Evolutionary conservation across 2,888 invertebrate species (phyloP).

Genomic region (Monochamus alternatus): DNA sequence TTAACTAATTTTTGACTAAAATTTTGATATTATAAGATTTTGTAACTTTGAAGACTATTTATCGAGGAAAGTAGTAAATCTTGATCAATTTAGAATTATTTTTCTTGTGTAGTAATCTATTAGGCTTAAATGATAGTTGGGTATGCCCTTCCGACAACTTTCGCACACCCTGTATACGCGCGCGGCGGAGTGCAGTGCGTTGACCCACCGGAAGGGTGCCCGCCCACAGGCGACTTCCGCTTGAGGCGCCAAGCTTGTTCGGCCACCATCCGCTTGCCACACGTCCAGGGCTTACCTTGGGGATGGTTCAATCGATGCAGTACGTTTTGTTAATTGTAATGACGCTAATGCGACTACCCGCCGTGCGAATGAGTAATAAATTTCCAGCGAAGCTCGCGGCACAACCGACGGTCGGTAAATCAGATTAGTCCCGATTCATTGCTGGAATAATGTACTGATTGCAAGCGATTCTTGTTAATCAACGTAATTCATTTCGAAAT

Average conservation of each 20-base stretch:
- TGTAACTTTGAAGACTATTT: too few relatives aligned
- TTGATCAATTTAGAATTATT: too few relatives aligned
- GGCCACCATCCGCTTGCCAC: constrained; percentile 15
- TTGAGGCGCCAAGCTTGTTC: constrained; percentile 43
- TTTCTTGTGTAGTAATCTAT: too few relatives aligned
- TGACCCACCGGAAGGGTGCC: constrained; percentile 58
- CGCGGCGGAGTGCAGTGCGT: constrained; percentile 55
- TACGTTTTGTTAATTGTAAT: constrained; percentile 5
- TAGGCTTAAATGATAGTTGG: too few relatives aligned
- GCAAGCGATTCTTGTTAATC: too few relatives aligned
- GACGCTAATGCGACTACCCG: constrained; percentile 5
- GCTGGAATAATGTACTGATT: too few relatives aligned
- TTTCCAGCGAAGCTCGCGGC: not conserved
- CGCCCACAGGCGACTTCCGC: constrained; percentile 53
- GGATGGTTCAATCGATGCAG: constrained; percentile 11
- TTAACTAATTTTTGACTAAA: too few relatives aligned
- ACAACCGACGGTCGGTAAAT: constrained; percentile 6
- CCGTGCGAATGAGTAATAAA: not conserved
- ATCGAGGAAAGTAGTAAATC: too few relatives aligned
- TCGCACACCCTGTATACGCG: not conserved
- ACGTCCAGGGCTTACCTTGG: constrained; percentile 23
- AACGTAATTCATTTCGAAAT: too few relatives aligned
- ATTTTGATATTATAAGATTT: too few relatives aligned
- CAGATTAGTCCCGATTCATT: not conserved
- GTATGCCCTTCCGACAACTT: not conserved